A percentile compares a stretch with the other conserved stretches of the same genome.
Evolutionary conservation across 2,888 invertebrate genomes (phyloP).

Genomic region (Cheilosia pagana): DNA sequence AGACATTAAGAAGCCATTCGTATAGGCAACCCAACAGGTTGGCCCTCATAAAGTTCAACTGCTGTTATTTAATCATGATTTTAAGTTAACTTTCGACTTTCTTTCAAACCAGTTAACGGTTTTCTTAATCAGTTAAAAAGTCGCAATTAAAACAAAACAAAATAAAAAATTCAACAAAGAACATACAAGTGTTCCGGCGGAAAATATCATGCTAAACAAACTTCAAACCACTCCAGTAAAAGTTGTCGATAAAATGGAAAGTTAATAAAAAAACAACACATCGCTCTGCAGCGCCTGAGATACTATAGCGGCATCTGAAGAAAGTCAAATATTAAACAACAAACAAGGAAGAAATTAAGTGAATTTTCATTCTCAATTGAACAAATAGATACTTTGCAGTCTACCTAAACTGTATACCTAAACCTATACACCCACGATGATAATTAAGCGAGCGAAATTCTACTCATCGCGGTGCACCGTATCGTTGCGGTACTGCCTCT

Average conservation of each 20-base stretch:
- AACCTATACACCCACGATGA: conserved; percentile 25
- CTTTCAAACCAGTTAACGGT: conserved; percentile 44
- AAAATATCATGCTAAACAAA: conserved; percentile 14
- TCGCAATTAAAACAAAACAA: not conserved
- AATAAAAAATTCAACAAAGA: conserved; percentile 38
- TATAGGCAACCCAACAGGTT: not conserved
- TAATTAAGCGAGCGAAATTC: conserved; percentile 17
- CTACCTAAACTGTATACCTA: not conserved
- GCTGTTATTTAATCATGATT: conserved; percentile 31
- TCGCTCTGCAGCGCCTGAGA: not conserved
- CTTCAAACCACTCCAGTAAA: conserved; percentile 18
- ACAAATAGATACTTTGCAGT: conserved; percentile 35
- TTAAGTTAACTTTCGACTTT: conserved; percentile 55
- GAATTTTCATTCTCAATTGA: conserved; percentile 53
- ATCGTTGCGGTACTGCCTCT: conserved; percentile 4
- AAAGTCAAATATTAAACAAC: conserved; percentile 50
- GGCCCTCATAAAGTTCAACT: conserved; percentile 7
- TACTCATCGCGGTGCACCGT: conserved; percentile 19
- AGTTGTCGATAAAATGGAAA: conserved; percentile 40
- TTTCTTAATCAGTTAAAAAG: conserved; percentile 24
- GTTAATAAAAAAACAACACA: conserved; percentile 2
- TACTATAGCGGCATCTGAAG: not conserved
- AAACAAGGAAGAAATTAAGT: conserved; percentile 53
- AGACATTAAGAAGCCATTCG: not conserved
- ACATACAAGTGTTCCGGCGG: conserved; percentile 8